A percentile compares a stretch with the other conserved stretches of the same genome.
phyloP scores from a whole-genome alignment of 2,113 vertebrate genomes.

The Sturnus vulgaris region DNA sequence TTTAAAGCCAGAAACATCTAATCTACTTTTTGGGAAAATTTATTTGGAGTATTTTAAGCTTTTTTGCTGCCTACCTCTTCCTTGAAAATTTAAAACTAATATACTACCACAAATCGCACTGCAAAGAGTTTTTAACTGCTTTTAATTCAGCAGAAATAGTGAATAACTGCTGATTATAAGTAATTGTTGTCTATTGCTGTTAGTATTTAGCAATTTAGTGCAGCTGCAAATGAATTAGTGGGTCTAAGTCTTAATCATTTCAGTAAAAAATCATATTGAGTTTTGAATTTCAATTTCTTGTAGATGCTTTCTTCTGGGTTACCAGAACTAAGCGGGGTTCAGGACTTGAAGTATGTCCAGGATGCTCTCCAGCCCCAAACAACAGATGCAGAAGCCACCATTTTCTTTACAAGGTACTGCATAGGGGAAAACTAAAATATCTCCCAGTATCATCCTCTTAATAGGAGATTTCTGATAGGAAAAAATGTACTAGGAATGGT shows the following conservation, averaged over 20 bases:
- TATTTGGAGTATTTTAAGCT: background rate
- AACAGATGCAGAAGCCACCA: slow-evolving; percentile 94
- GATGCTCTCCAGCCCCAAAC: slow-evolving; percentile 95
- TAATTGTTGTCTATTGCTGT: background rate
- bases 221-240: background rate
- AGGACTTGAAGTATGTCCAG: slow-evolving; percentile 94
- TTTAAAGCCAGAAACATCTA: background rate
- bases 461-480: background rate
- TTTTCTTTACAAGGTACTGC: slow-evolving; percentile 95
- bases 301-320: slow-evolving; percentile 96
- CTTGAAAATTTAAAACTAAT: background rate
- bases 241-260: background rate
- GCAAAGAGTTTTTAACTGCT: background rate
- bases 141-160: background rate
- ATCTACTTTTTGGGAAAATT: background rate
- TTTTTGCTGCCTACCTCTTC: background rate
- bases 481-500: accelerated
- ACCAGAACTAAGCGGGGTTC: slow-evolving; percentile 87
- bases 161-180: background rate
- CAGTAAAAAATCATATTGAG: background rate
- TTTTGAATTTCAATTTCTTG: background rate
- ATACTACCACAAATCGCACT: background rate
- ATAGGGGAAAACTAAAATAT: background rate
- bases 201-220: background rate
- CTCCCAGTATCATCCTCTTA: background rate